Base-by-base conservation (phyloP, 2,113 vertebrate genomes). In the Microtus ochrogaster region DNA sequence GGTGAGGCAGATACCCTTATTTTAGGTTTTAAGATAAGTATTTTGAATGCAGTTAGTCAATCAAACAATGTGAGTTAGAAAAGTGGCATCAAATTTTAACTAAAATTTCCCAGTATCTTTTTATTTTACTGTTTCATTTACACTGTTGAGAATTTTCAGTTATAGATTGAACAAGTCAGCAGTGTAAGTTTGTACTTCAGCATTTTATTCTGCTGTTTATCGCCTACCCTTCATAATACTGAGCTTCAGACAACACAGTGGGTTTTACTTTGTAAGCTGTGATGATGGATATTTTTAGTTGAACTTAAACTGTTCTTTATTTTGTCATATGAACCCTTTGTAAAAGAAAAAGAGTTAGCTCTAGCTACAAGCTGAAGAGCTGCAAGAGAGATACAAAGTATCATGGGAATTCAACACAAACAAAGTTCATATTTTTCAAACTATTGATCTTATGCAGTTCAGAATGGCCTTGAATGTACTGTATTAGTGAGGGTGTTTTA, bases 151-250 rank as follows among this genome's bases (percentile, higher is more conserved):
- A 44, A 22, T 61, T 76, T 87, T 7, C 10, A 77, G 9, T 86
- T 63, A 52, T 33, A 58, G 10, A 22, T 0, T 52, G 8, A 16
- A 0, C 1, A 12, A 4, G 58, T 58, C 12, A 5, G 1, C 78
- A 76, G 44, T 61, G 26, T n/a, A n/a, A 47, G 0, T 49, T 83
- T 24, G 4, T 1, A 8, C 17, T 66, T 21, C 41, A 49, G 4
- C 19, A 36, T 52, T 70, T 11, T 17, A 21, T 85, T 24, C 11
- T 22, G 4, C 3, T 41, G 0, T 36, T 83, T 63, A 2, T 61
- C 12, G 1, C 0, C 47, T 10, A 63, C 10, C 1, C 9, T 86
- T 24, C 0, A 1, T 44, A 49, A 77, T 49, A 10, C 13, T 44
- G 7, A 33, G 3, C 1, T 70, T n/a, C 7, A 22, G 2, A 36